Evolutionary conservation across 1,140 invertebrate genomes (phyloP).

Genomic region (Uloborus diversus): DNA sequence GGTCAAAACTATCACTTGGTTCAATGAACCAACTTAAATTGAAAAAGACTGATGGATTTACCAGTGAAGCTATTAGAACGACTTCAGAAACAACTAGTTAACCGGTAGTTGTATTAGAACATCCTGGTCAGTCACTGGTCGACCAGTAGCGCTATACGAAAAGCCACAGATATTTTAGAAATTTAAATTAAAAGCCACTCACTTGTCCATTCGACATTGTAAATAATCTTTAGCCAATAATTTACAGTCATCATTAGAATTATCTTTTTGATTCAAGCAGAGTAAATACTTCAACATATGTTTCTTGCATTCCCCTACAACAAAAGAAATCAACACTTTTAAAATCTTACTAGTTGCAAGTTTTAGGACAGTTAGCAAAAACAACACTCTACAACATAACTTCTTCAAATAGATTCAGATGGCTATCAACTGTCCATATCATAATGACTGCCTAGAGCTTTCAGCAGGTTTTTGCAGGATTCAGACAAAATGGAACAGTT

Average conservation of each 20-base stretch:
- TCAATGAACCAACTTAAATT: neutral
- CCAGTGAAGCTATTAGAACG: neutral
- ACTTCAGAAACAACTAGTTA: neutral
- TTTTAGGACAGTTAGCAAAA: too few species aligned
- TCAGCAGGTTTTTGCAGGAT: too few species aligned
- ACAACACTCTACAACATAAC: too few species aligned
- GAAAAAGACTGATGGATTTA: neutral
- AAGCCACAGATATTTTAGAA: neutral
- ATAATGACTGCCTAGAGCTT: too few species aligned
- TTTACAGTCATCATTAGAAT: constrained; percentile 80
- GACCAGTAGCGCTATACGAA: neutral
- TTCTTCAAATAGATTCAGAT: too few species aligned
- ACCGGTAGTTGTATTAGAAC: neutral
- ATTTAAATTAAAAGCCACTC: constrained; percentile 17
- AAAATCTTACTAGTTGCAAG: too few species aligned
- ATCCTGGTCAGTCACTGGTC: neutral
- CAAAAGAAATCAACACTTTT: too few species aligned
- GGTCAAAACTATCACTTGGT: too few species aligned
- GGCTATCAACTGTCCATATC: too few species aligned
- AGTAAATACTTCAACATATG: constrained; percentile 90
- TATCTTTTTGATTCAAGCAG: constrained; percentile 78
- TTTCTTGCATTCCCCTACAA: constrained; percentile 78
- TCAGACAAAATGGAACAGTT: too few species aligned
- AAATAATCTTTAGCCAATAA: constrained; percentile 84
- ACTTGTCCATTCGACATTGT: constrained; percentile 90